A percentile compares a stretch with the other conserved stretches of the same genome.
phyloP scores from a whole-genome alignment of 2,888 invertebrate genomes.

The Drosophila koepferae region DNA sequence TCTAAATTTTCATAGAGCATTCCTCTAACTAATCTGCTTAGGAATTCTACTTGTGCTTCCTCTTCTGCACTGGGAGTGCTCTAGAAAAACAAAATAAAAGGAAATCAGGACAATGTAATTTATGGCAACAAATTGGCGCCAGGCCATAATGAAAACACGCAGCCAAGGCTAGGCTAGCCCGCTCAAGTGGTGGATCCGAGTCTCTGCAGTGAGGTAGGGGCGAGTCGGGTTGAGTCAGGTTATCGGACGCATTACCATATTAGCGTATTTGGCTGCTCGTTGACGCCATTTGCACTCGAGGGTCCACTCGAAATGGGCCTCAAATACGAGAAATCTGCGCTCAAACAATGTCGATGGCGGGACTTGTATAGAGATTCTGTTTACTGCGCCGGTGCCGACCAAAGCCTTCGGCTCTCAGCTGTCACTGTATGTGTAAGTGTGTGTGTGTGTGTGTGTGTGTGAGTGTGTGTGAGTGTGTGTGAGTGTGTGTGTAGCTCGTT shows the following conservation, averaged over 20 bases:
- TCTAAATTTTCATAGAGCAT: not conserved
- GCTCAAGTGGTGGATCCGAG: not conserved
- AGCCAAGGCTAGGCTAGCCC: slow-evolving; percentile 28
- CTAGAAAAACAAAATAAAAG: not conserved
- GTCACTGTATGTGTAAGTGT: slow-evolving; percentile 1
- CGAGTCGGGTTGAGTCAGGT: not conserved
- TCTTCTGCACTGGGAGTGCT: slow-evolving; percentile 8
- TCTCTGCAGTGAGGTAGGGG: not conserved
- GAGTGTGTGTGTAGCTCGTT: slow-evolving; percentile 27
- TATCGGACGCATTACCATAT: slow-evolving; percentile 54
- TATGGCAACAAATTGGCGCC: slow-evolving; percentile 62
- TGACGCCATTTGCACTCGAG: slow-evolving; percentile 37
- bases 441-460: slow-evolving; percentile 6
- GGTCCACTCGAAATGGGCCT: slow-evolving; percentile 46
- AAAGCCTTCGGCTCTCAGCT: slow-evolving; percentile 53
- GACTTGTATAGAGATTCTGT: slow-evolving; percentile 26
- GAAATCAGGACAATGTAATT: slow-evolving; percentile 44
- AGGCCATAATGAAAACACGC: slow-evolving; percentile 32
- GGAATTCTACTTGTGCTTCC: not conserved
- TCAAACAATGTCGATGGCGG: slow-evolving; percentile 13
- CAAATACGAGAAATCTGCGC: slow-evolving; percentile 56
- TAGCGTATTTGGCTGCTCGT: slow-evolving; percentile 48
- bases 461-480: slow-evolving; percentile 5
- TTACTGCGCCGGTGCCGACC: slow-evolving; percentile 72
- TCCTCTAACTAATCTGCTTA: not conserved